Conservation (phyloP, 1,140 invertebrate genomes). For the Pseudomyrmex concolor region DNA sequence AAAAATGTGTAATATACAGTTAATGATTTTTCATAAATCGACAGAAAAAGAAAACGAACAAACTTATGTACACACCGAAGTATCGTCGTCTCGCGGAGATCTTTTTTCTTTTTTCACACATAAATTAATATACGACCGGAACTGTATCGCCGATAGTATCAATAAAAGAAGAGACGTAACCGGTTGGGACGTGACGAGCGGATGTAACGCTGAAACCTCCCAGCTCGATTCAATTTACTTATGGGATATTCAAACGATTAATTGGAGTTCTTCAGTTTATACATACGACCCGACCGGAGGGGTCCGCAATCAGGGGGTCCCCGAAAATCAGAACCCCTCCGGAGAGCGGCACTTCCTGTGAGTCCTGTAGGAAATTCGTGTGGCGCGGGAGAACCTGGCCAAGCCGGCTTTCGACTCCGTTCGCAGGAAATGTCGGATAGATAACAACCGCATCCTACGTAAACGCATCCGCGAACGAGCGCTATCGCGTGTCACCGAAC, state of each 20-base stretch:
- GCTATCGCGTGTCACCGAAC: constrained; percentile 65
- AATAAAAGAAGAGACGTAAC: not conserved
- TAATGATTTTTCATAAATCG: not conserved
- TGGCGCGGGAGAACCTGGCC: not conserved
- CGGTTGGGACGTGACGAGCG: constrained; percentile 3
- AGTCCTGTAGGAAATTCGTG: constrained; percentile 11
- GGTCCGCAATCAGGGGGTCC: constrained; percentile 1
- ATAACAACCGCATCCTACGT: constrained; percentile 64
- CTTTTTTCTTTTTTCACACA: not conserved
- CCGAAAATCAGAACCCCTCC: not conserved
- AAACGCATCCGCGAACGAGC: constrained; percentile 35
- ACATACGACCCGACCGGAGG: constrained; percentile 16
- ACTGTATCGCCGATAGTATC: not conserved
- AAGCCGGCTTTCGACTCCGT: constrained; percentile 10
- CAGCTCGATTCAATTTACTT: constrained; percentile 43
- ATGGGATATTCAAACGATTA: constrained; percentile 24
- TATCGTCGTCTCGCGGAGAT: not conserved
- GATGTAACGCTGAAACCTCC: constrained; percentile 19
- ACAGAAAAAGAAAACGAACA: not conserved
- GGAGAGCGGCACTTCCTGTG: constrained; percentile 4
- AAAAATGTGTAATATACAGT: too few species aligned
- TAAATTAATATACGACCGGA: constrained; percentile 7
- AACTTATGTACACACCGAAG: not conserved
- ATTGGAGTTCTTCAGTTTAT: constrained; percentile 25
- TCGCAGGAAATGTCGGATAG: constrained; percentile 56